phyloP scores from a whole-genome alignment of 2,113 vertebrate genomes.

The Nicator chloris region DNA sequence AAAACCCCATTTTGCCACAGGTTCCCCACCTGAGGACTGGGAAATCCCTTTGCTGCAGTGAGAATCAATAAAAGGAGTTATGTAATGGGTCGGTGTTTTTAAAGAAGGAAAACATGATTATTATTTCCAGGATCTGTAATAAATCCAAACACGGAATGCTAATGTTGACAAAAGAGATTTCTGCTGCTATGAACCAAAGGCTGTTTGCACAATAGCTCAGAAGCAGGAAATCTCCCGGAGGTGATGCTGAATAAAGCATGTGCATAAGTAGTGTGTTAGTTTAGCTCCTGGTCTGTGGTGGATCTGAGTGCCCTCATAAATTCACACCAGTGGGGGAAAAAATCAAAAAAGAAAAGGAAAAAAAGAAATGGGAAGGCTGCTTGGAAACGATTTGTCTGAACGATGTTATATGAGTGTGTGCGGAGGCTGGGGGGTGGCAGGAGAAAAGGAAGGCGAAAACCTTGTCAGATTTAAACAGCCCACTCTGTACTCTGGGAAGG shows the following conservation, averaged over 20 bases:
- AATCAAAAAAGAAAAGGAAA: not conserved
- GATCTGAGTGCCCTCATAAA: not conserved
- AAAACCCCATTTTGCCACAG: not conserved
- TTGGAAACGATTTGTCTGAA: not conserved
- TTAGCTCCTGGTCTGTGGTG: not conserved
- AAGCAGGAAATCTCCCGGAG: not conserved
- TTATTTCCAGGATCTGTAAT: not conserved
- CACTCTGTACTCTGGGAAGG: not conserved
- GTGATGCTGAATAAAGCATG: not conserved
- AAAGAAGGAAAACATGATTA: not conserved
- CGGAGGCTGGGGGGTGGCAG: not conserved
- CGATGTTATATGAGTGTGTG: not conserved
- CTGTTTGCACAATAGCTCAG: not conserved
- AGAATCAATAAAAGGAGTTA: not conserved
- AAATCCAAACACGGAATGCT: not conserved
- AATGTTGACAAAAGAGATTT: slow-evolving; percentile 28
- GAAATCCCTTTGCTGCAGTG: not conserved
- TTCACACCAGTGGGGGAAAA: not conserved
- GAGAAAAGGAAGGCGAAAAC: not conserved
- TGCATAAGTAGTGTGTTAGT: not conserved
- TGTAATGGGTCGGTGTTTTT: not conserved
- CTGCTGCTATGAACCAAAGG: not conserved
- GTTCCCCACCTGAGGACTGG: not conserved
- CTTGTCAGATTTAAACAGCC: not conserved
- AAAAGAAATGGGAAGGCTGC: not conserved